Conservation (phyloP, 2,113 vertebrate genomes). For the Cricetomys ansorgei region DNA sequence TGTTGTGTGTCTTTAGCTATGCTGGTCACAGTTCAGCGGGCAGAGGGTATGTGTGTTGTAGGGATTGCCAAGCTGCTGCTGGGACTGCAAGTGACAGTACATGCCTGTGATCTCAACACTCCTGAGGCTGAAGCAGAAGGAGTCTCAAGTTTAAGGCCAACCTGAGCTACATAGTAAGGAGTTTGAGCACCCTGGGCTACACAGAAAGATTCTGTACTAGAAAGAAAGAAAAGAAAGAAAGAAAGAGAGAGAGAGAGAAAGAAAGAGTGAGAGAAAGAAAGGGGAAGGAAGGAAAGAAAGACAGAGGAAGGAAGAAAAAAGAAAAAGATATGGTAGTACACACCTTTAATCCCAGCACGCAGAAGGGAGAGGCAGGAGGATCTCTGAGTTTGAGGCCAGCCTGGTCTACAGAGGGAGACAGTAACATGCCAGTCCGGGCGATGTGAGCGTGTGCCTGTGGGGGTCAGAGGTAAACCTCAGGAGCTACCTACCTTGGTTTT, state of each 20-base stretch:
- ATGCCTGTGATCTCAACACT: not conserved
- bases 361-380: not conserved
- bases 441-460: not conserved
- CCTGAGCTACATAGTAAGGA: not conserved
- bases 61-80: not conserved
- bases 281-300: too few species aligned
- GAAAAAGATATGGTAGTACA: not conserved
- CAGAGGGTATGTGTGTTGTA: not conserved
- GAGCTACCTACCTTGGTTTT: not conserved
- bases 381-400: not conserved
- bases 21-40: not conserved
- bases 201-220: not conserved
- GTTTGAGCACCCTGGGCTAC: not conserved
- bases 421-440: not conserved
- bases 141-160: not conserved
- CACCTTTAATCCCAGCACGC: not conserved
- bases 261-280: too few species aligned
- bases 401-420: not conserved
- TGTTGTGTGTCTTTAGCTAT: not conserved
- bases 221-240: not conserved
- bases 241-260: too few species aligned
- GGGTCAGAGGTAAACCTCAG: not conserved
- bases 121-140: not conserved
- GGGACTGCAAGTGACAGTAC: not conserved
- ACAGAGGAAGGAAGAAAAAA: too few species aligned